phyloP scores from a whole-genome alignment of 2,113 vertebrate genomes.

The Burhinus oedicnemus region DNA sequence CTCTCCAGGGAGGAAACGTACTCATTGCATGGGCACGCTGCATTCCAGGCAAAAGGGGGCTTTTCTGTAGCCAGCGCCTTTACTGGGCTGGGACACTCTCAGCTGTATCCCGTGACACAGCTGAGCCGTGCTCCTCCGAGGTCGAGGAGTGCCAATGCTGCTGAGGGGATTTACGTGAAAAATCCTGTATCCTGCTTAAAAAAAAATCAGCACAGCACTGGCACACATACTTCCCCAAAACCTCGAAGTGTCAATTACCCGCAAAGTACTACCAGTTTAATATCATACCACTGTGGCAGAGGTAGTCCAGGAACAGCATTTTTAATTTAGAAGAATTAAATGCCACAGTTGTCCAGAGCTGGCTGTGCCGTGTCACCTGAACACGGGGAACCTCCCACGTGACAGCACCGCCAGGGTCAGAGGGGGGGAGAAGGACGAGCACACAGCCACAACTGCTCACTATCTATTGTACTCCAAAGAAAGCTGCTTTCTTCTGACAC shows the following conservation, averaged over 20 bases:
- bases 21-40: rapidly evolving
- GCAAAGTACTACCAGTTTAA: rapidly evolving
- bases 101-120: rapidly evolving
- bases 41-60: too few relatives aligned
- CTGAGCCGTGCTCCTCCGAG: rapidly evolving
- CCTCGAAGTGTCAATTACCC: rapidly evolving
- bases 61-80: not conserved
- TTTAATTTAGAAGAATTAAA: not conserved
- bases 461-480: rapidly evolving
- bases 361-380: not conserved
- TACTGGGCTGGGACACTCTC: not conserved
- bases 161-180: rapidly evolving
- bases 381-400: rapidly evolving
- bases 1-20: rapidly evolving
- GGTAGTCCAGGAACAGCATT: rapidly evolving
- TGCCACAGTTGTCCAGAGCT: not conserved
- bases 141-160: too few relatives aligned
- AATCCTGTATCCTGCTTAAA: too few relatives aligned
- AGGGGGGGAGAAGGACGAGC: too few relatives aligned
- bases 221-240: not conserved
- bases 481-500: not conserved
- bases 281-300: rapidly evolving
- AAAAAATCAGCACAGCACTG: not conserved
- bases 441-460: not conserved
- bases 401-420: not conserved